Conservation (phyloP, 2,888 invertebrate species). For the Rhagophthalmus giganteus region DNA sequence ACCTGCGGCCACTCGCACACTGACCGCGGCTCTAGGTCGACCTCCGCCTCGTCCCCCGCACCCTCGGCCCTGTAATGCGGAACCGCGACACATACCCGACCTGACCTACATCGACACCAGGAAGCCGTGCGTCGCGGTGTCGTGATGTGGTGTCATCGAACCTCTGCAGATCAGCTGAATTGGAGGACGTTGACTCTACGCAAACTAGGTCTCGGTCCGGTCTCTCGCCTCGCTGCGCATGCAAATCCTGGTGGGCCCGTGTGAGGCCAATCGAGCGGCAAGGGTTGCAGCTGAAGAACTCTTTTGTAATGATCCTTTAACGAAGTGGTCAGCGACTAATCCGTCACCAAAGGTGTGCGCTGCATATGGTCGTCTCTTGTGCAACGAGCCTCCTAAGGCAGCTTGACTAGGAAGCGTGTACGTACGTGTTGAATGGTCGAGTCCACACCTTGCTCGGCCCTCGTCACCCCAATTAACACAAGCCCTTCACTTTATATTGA, state of each 20-base stretch:
- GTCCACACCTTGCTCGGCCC: slow-evolving; percentile 40
- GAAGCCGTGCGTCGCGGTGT: slow-evolving; percentile 50
- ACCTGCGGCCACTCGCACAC: slow-evolving; percentile 57
- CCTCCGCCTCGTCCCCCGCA: slow-evolving; percentile 39
- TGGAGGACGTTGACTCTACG: slow-evolving; percentile 47
- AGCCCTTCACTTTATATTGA: slow-evolving; percentile 48
- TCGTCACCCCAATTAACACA: slow-evolving; percentile 54
- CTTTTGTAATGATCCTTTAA: slow-evolving; percentile 30
- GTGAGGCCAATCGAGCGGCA: slow-evolving; percentile 35
- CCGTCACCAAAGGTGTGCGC: slow-evolving; percentile 36
- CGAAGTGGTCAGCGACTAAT: slow-evolving; percentile 38
- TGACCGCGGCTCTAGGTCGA: slow-evolving; percentile 45
- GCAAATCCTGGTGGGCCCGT: slow-evolving; percentile 34
- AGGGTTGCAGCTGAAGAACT: slow-evolving; percentile 36
- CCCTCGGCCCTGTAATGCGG: slow-evolving; percentile 36
- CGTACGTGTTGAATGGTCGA: slow-evolving; percentile 31
- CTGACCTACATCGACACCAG: slow-evolving; percentile 52
- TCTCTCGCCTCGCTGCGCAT: slow-evolving; percentile 35
- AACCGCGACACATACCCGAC: slow-evolving; percentile 46
- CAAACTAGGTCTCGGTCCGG: slow-evolving; percentile 49
- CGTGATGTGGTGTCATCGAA: slow-evolving; percentile 48
- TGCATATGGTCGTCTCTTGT: slow-evolving; percentile 35
- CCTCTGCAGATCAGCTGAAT: slow-evolving; percentile 47
- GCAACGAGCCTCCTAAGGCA: slow-evolving; percentile 35
- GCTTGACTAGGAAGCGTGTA: slow-evolving; percentile 38